Evolutionary conservation across 2,888 invertebrate genomes (phyloP).

Genomic region (Phasia obesa): DNA sequence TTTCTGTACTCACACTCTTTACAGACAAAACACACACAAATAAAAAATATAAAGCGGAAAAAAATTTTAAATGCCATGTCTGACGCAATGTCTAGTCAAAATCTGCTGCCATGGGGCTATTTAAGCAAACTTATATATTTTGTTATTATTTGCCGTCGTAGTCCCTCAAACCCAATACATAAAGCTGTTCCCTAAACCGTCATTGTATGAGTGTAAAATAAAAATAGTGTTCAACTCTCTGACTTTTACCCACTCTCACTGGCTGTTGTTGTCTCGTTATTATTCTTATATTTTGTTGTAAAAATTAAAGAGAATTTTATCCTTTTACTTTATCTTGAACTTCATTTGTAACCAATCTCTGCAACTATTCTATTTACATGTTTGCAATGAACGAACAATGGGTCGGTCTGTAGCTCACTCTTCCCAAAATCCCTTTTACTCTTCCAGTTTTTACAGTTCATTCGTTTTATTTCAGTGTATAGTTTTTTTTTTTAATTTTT

Average conservation of each 20-base stretch:
- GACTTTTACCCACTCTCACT: slow-evolving; percentile 31
- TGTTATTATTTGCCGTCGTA: slow-evolving; percentile 21
- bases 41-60: neutral
- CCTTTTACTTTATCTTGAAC: slow-evolving; percentile 58
- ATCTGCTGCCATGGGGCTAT: slow-evolving; percentile 40
- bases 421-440: slow-evolving; percentile 30
- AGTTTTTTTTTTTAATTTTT: neutral
- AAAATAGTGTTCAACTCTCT: slow-evolving; percentile 30
- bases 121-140: slow-evolving; percentile 30
- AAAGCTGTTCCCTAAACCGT: neutral
- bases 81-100: slow-evolving; percentile 62
- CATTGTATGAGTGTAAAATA: slow-evolving; percentile 25
- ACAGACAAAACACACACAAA: neutral
- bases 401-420: slow-evolving; percentile 25
- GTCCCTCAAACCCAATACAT: neutral
- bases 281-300: slow-evolving; percentile 51
- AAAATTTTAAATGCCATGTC: slow-evolving; percentile 49
- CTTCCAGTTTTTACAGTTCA: slow-evolving; percentile 33
- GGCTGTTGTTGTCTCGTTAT: slow-evolving; percentile 14
- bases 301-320: slow-evolving; percentile 45
- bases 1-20: slow-evolving; percentile 9
- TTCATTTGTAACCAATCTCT: slow-evolving; percentile 57
- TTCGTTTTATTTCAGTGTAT: slow-evolving; percentile 8
- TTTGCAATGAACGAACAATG: neutral
- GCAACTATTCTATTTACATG: slow-evolving; percentile 35